A percentile compares a stretch with the other conserved stretches of the same genome.
Conservation (phyloP, 2,113 vertebrate species). For the Pongo abelii region DNA sequence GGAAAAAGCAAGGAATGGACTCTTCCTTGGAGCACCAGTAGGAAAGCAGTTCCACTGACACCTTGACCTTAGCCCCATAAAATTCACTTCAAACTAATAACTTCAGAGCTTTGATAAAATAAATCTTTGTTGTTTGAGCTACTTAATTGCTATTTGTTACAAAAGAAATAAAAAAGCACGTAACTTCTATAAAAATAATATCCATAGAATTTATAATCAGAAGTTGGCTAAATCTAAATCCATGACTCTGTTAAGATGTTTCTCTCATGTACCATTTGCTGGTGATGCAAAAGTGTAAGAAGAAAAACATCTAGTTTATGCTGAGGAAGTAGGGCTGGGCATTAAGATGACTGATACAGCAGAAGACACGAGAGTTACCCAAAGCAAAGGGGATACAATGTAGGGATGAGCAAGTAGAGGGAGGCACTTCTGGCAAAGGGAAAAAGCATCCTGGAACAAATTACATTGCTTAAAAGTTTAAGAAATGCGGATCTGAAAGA, state of each 20-base stretch:
- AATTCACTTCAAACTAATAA: neutral
- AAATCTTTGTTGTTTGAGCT: neutral
- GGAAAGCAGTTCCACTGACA: neutral
- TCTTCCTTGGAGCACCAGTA: fast-evolving
- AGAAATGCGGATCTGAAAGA: neutral
- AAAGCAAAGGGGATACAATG: neutral
- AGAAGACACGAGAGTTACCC: neutral
- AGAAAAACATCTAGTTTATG: neutral
- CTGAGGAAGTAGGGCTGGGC: neutral
- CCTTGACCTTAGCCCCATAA: neutral
- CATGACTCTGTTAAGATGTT: neutral
- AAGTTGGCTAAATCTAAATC: neutral
- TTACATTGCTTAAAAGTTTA: neutral
- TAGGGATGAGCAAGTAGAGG: neutral
- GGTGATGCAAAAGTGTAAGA: neutral
- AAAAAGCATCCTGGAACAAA: neutral
- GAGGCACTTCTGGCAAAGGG: neutral
- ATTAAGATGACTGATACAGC: neutral
- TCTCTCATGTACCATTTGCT: neutral
- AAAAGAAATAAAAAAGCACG: neutral
- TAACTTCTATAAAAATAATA: neutral
- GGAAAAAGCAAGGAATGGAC: neutral
- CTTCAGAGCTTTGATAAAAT: neutral
- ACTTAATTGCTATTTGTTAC: neutral
- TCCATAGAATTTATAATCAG: neutral